Evolutionary conservation across 2,888 invertebrate genomes (phyloP).

Genomic region (Doris montereyensis): DNA sequence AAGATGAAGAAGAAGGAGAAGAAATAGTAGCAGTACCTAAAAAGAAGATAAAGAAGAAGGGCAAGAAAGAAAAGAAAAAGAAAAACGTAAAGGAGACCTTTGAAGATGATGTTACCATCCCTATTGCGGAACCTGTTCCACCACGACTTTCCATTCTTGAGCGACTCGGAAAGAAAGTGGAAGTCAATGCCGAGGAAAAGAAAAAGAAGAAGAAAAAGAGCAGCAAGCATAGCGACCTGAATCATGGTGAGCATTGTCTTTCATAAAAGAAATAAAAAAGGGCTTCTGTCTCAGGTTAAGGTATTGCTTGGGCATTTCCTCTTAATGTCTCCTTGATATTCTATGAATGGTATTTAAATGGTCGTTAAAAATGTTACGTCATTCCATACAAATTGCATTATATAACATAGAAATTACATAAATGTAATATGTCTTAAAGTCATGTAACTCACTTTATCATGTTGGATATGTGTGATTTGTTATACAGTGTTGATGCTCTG

Average conservation of each 20-base stretch:
- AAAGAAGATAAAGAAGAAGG: slow-evolving; percentile 39
- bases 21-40: slow-evolving; percentile 12
- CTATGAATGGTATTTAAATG: no score
- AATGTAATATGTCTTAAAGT: no score
- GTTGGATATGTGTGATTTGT: no score
- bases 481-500: no score
- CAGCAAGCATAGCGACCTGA: slow-evolving; percentile 33
- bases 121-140: slow-evolving; percentile 2
- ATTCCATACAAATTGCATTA: no score
- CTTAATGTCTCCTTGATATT: no score
- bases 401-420: no score
- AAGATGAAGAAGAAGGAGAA: background rate
- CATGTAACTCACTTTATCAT: no score
- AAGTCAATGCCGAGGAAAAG: background rate
- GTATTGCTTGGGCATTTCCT: no score
- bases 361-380: no score
- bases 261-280: background rate
- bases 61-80: slow-evolving; percentile 30
- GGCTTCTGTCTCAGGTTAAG: background rate
- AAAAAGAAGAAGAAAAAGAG: slow-evolving; percentile 37
- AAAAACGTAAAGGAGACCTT: background rate
- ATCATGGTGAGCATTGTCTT: slow-evolving; percentile 41
- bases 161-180: slow-evolving; percentile 49
- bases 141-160: slow-evolving; percentile 49
- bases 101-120: background rate